phyloP scores from a whole-genome alignment of 1,140 invertebrate genomes.

The Leucophenga varia region DNA sequence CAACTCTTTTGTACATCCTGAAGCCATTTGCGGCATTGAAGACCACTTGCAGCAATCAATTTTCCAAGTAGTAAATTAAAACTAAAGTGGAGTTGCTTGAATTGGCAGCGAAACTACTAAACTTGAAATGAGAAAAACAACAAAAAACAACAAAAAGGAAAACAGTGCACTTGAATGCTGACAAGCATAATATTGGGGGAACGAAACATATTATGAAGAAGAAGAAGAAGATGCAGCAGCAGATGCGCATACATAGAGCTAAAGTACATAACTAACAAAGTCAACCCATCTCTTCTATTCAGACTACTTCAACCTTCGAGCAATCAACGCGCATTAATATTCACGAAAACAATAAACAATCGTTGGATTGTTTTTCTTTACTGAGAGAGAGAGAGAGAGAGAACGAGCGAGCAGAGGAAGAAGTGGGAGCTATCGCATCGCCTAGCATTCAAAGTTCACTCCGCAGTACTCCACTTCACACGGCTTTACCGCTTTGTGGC shows the following conservation, averaged over 20 bases:
- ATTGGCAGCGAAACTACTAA: too few species aligned
- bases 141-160: constrained; percentile 1
- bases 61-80: constrained; percentile 52
- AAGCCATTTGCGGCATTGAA: too few species aligned
- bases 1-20: neutral
- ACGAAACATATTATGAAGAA: constrained; percentile 6
- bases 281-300: constrained; percentile 2
- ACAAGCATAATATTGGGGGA: constrained; percentile 5
- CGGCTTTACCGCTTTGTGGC: too few species aligned
- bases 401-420: neutral
- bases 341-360: constrained; percentile 55
- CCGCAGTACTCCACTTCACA: constrained; percentile 20
- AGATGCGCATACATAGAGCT: too few species aligned
- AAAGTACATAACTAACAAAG: too few species aligned
- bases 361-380: too few species aligned
- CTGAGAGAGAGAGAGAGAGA: neutral
- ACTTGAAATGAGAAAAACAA: constrained; percentile 3
- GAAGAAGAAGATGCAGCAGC: too few species aligned
- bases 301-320: constrained; percentile 18
- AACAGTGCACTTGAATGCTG: constrained; percentile 26
- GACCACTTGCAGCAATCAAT: constrained; percentile 42
- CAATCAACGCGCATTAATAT: constrained; percentile 55
- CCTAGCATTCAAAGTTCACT: constrained; percentile 3
- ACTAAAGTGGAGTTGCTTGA: constrained; percentile 17
- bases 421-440: too few species aligned